Base-by-base conservation (phyloP, 2,797 vertebrate species). In the Peromyscus melanophrys region DNA sequence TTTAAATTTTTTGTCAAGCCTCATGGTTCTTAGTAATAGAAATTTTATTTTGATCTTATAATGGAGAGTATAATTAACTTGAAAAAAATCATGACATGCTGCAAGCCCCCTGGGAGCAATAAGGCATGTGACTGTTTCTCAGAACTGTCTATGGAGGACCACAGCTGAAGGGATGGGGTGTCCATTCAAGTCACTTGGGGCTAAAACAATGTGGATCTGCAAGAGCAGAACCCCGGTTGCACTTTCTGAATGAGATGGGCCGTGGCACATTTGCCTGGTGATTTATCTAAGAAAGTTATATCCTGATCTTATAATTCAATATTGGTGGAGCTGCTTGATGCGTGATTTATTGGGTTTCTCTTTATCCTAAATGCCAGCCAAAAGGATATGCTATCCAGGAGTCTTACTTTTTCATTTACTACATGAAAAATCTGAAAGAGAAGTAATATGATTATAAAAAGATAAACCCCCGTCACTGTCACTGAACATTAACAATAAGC, bases 311-410 rank as follows among this genome's bases (percentile, higher is more conserved):
- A 76, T 92, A 89, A 95, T 89, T 94, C 95, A 95, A 7, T 83
- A 95, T 71, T 31, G 59, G 90, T 81, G 37, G 69, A 52, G 49
- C 90, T 7, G 52, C 69, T 93, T 4, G 2, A n/a, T 82, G 34
- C 9, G n/a, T 77, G 84, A 94, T 82, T 97, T 96, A 96, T 89
- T 77, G 89, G 93, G 78, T 92, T 97, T 97, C 81, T 92, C 87
- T 97, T 92, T 69, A 96, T 63, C 82, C 80, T 96, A 95, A 94
- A 97, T 94, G 89, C 96, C 97, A 96, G 78, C 59, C 82, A 88
- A 96, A 96, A 75, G 96, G 34, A 76, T 25, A 61, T 46, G 80
- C 31, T 49, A 71, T 27, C 61, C 73, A 59, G 76, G 29, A 46
- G 77, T 71, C 63, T 96, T 92, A 89, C 49, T 92, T 73, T 89